A percentile compares a stretch with the other conserved stretches of the same genome.
Evolutionary conservation across 2,888 invertebrate species (phyloP).

Genomic region (Epirrhoe alternata): DNA sequence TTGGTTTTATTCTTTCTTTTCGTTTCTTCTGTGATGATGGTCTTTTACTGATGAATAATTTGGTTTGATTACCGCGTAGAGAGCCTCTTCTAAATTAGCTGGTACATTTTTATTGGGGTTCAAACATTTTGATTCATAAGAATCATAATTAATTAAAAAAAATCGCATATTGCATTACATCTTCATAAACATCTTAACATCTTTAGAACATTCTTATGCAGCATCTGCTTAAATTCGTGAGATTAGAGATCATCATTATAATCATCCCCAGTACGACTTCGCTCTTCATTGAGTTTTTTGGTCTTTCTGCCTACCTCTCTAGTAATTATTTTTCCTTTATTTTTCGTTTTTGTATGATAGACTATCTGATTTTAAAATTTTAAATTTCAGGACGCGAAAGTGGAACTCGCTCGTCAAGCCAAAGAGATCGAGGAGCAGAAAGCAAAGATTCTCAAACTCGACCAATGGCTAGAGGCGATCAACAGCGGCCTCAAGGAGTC

Average conservation of each 20-base stretch:
- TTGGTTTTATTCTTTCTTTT: conserved; percentile 50
- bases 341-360: neutral
- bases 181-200: neutral
- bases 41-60: too few relatives aligned
- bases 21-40: neutral
- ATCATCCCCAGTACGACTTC: neutral
- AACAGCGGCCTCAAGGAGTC: conserved; percentile 80
- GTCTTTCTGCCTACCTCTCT: neutral
- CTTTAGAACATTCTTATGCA: neutral
- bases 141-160: too few relatives aligned
- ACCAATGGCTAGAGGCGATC: conserved; percentile 79
- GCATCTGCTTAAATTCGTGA: neutral
- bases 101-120: too few relatives aligned
- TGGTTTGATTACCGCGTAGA: too few relatives aligned
- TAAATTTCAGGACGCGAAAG: conserved; percentile 70
- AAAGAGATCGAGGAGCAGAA: conserved; percentile 74
- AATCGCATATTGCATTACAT: neutral
- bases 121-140: too few relatives aligned
- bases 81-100: too few relatives aligned
- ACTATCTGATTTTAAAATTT: neutral
- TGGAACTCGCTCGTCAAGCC: conserved; percentile 69
- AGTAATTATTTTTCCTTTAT: conserved; percentile 10
- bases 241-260: neutral
- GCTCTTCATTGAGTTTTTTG: neutral
- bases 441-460: conserved; percentile 73